Evolutionary conservation across 2,888 invertebrate genomes (phyloP), one percentile per base, ranked within the genome.

Genomic region (Eumacrocentrus americanus): DNA sequence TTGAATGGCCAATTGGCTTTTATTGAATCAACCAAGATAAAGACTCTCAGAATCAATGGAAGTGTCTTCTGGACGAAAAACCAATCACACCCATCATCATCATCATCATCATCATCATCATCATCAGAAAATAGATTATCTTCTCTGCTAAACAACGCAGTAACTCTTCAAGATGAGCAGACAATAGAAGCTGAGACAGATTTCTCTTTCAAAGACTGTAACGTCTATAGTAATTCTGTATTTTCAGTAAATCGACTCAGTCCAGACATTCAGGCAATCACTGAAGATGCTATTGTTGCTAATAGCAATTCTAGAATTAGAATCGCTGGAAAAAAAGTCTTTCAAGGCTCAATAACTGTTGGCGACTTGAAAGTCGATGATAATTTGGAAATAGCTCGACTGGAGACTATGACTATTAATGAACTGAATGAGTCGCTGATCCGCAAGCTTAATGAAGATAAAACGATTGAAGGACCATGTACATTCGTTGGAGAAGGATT

Each of bases 151-250:
- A 51, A 70, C 6, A 70, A 74, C 53, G 70, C 73, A 1, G 69
- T 77, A n/a, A 73, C 69, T 5, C 71, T 63, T 42, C 53, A 63
- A 48, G 63, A 46, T 0, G 46, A 72, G 58, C 77, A 76, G 64
- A 29, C 62, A 3, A 72, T 77, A 40, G 14, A 23, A 20, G 62
- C 54, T 34, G 62, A 42, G 1, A 34, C 20, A 3, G 35, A 57
- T 0, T 61, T 68, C 3, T 63, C 9, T 16, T 18, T 40, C n/a
- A 72, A 74, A 25, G 23, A 55, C 1, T 47, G 61, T 0, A n/a
- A 58, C 14, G 63, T 72, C 3, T 42, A 18, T 14, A 63, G 66
- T 34, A 42, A 61, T 18, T 60, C 65, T 46, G 56, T 61, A 12
- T 42, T 42, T 12, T 34, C n/a, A 1, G 60, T 47, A 4, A 11